Evolutionary conservation across 2,797 vertebrate genomes (phyloP).

Genomic region (Mallotus villosus): DNA sequence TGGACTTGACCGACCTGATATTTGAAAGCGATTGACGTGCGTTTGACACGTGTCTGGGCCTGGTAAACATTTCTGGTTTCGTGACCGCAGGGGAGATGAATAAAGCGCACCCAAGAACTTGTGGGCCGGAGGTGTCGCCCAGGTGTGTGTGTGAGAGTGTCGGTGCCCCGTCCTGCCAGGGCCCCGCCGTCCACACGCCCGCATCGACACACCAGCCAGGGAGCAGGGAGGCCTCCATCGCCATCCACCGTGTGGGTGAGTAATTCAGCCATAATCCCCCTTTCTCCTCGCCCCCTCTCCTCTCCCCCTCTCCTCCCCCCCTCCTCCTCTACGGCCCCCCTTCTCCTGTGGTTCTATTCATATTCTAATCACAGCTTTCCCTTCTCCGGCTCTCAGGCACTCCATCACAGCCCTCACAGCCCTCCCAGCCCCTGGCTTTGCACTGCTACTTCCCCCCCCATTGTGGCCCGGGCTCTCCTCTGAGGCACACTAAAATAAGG

Average conservation of each 20-base stretch:
- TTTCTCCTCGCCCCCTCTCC: conserved; percentile 68
- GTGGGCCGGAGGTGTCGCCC: too few species aligned
- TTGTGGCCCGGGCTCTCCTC: conserved; percentile 80
- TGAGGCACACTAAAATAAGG: conserved; percentile 77
- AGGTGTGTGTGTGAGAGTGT: not conserved
- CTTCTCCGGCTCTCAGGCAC: conserved; percentile 94
- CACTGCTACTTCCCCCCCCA: conserved; percentile 89
- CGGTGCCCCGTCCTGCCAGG: not conserved
- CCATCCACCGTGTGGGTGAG: conserved; percentile 87
- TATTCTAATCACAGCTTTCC: conserved; percentile 99
- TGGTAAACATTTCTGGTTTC: too few species aligned
- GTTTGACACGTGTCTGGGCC: too few species aligned
- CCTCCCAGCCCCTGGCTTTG: conserved; percentile 84
- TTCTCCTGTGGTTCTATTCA: conserved; percentile 97
- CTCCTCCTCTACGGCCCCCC: conserved; percentile 71
- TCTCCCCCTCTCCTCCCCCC: conserved; percentile 77
- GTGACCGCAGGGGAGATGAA: too few species aligned
- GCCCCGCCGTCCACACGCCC: conserved; percentile 42
- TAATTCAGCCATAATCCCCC: conserved; percentile 96
- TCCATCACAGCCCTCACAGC: conserved; percentile 89
- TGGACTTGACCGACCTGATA: too few species aligned
- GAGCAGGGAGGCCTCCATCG: conserved; percentile 79
- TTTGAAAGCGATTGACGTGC: too few species aligned
- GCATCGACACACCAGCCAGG: conserved; percentile 43
- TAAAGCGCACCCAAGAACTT: too few species aligned